A percentile compares a stretch with the other conserved stretches of the same genome.
These are phyloP conservation scores for Baronia brevicornis DNA, from an alignment of 2,888 invertebrate genomes.

Conservation along the genomic window DNA sequence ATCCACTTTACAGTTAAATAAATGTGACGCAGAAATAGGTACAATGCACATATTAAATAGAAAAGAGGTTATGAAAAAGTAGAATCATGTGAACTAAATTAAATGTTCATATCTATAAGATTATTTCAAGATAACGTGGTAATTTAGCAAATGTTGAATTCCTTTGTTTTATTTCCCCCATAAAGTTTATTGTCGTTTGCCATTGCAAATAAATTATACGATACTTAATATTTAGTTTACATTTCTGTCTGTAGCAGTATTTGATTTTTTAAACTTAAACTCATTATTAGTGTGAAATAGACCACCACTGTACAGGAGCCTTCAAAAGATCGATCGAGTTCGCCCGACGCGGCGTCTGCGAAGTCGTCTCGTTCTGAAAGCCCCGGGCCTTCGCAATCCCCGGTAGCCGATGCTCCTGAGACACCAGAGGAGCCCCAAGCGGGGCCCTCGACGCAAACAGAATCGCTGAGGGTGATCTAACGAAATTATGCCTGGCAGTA, in stretches of 20 bases:
- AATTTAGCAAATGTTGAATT: slow-evolving; percentile 61
- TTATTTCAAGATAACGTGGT: slow-evolving; percentile 13
- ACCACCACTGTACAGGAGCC: slow-evolving; percentile 40
- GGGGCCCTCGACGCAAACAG: slow-evolving; percentile 49
- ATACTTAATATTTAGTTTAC: not conserved
- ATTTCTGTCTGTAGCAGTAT: not conserved
- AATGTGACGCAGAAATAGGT: too few species aligned
- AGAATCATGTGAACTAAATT: too few species aligned
- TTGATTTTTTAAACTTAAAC: slow-evolving; percentile 3
- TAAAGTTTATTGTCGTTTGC: slow-evolving; percentile 5
- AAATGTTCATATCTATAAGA: too few species aligned
- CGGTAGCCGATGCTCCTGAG: slow-evolving; percentile 30
- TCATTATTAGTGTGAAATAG: slow-evolving; percentile 14
- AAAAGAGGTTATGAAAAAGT: too few species aligned
- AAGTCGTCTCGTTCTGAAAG: slow-evolving; percentile 36
- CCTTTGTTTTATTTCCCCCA: slow-evolving; percentile 37
- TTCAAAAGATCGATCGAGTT: slow-evolving; percentile 42
- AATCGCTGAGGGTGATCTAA: slow-evolving; percentile 68
- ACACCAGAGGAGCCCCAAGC: slow-evolving; percentile 46
- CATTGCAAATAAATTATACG: not conserved
- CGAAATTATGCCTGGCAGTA: slow-evolving; percentile 73
- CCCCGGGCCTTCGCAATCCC: slow-evolving; percentile 31
- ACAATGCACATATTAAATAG: too few species aligned
- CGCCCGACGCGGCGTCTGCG: slow-evolving; percentile 42
- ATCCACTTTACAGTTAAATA: too few species aligned